Base-by-base conservation (phyloP, 2,113 vertebrate species). In the Ondatra zibethicus region DNA sequence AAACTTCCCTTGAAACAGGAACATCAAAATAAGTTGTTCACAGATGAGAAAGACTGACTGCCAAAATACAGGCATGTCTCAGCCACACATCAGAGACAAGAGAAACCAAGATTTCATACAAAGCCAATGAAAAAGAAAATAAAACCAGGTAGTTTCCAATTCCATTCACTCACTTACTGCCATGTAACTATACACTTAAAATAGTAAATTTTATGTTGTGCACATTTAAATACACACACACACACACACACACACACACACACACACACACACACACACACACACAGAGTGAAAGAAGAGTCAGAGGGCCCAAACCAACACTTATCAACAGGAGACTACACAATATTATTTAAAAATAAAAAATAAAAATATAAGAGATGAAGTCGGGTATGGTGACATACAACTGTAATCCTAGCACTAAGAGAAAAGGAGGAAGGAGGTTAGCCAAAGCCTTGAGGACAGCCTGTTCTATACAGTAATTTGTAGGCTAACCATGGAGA, bases 21-120 rank as follows among this genome's bases (percentile, higher is more conserved):
- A 80, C 5, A 55, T 55, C 16, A 68, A 96, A 91, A 95, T 94
- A 55, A 92, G 33, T 70, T 75, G 81, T 52, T 88, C 70, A 90
- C 29, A 93, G 50, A 91, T 86, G 25, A 95, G 9, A 91, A 47
- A 95, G 19, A 72, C 0, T 75, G 16, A 72, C 0, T 89, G 31
- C 23, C 65, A 85, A 13, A 89, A 21, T 66, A 68, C 5, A 70
- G 88, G 45, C 45, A 6, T 72, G n/a, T 45, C 42, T 58, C 58
- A 14, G 13, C 19, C 17, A 78, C 72, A 73, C 29, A 78, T 65
- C 84, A 97, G 21, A n/a, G 93, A 31, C 21, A 65, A 63, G 82
- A 95, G 65, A 9, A 93, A 84, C 4, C 7, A 92, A 92, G 27
- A 91, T 85, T 81, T 85, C 85, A 61, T 82, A 91, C 2, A 66